A percentile compares a stretch with the other conserved stretches of the same genome.
Evolutionary conservation across 2,797 vertebrate species (phyloP).

Genomic region (Tenualosa thibaudeaui): DNA sequence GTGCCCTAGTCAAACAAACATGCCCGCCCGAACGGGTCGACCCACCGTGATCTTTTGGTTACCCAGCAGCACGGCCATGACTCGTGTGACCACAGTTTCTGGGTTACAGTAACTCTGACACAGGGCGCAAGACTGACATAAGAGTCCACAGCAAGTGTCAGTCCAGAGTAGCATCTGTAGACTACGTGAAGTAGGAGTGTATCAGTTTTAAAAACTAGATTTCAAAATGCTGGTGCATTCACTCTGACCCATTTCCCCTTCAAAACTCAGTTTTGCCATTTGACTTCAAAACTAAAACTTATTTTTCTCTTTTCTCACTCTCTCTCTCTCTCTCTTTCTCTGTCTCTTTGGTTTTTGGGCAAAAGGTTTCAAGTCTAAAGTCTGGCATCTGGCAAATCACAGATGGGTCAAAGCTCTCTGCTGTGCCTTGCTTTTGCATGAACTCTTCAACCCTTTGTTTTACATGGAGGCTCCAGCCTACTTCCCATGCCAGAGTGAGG

Average conservation of each 20-base stretch:
- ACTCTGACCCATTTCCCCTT: neutral
- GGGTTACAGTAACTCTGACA: neutral
- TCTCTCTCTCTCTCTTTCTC: conserved; percentile 34
- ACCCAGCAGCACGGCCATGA: neutral
- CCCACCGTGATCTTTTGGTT: neutral
- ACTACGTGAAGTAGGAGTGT: too few relatives aligned
- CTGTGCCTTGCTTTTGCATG: conserved; percentile 33
- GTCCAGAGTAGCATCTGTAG: too few relatives aligned
- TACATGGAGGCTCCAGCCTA: conserved; percentile 23
- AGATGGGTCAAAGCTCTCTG: conserved; percentile 40
- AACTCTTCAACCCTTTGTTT: conserved; percentile 46
- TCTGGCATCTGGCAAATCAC: conserved; percentile 33
- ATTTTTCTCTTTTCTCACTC: conserved; percentile 52
- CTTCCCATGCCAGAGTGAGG: conserved; percentile 27
- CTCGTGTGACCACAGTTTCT: neutral
- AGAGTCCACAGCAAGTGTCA: too few relatives aligned
- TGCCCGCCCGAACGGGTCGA: conserved; percentile 2
- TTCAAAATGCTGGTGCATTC: too few relatives aligned
- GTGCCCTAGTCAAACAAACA: conserved; percentile 17
- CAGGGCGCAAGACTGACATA: too few relatives aligned
- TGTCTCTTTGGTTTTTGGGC: neutral
- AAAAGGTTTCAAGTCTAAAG: conserved; percentile 28
- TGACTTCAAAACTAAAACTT: neutral
- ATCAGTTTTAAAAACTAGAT: too few relatives aligned
- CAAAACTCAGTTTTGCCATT: neutral